Evolutionary conservation across 1,140 invertebrate species (phyloP).

Genomic region (Zaprionus capensis): DNA sequence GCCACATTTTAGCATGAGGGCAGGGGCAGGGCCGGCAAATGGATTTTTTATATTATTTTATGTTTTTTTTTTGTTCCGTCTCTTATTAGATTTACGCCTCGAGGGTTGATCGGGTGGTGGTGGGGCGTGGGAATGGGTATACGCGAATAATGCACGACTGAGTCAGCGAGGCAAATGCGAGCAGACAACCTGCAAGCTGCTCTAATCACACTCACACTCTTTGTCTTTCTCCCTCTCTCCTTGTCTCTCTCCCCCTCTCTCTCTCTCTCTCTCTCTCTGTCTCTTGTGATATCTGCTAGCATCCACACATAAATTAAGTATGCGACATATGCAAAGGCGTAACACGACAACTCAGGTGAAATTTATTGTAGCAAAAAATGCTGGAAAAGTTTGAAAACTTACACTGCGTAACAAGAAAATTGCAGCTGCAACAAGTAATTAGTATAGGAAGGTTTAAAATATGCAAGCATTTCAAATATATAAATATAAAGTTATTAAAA

Average conservation of each 20-base stretch:
- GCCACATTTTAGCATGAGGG: slow-evolving; percentile 61
- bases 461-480: too few species aligned
- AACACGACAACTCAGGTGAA: slow-evolving; percentile 66
- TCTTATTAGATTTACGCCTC: slow-evolving; percentile 63
- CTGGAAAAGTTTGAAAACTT: slow-evolving; percentile 33
- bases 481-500: too few species aligned
- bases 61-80: slow-evolving; percentile 37
- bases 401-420: slow-evolving; percentile 40
- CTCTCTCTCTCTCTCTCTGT: not conserved
- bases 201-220: slow-evolving; percentile 20
- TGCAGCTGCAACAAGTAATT: not conserved
- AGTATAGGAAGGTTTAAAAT: not conserved
- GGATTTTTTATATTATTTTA: slow-evolving; percentile 49
- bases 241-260: not conserved
- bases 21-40: slow-evolving; percentile 40
- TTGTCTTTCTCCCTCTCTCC: not conserved
- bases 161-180: slow-evolving; percentile 53
- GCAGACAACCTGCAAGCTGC: slow-evolving; percentile 52
- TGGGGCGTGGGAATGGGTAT: slow-evolving; percentile 61
- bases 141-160: slow-evolving; percentile 14
- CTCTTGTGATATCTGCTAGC: slow-evolving; percentile 27
- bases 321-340: slow-evolving; percentile 77
- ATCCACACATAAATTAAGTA: slow-evolving; percentile 61
- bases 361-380: slow-evolving; percentile 59
- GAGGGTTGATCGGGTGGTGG: slow-evolving; percentile 33